These are phyloP conservation scores for Trichosurus vulpecula DNA, from an alignment of 2,797 vertebrate genomes.

Conservation along the genomic window DNA sequence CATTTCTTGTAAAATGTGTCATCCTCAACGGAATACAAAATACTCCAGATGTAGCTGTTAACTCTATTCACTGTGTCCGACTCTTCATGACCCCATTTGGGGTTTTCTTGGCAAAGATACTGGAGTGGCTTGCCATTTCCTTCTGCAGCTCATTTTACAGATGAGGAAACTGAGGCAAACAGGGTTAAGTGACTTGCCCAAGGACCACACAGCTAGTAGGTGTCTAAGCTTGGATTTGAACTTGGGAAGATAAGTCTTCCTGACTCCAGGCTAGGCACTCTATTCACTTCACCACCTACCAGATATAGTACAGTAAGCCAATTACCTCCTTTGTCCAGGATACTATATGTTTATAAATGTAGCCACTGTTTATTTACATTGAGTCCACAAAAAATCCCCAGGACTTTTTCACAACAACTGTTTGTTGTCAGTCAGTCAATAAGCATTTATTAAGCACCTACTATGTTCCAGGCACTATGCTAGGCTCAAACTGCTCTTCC, in stretches of 20 bases:
- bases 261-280: too few relatives aligned
- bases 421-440: neutral
- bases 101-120: too few relatives aligned
- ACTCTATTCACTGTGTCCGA: too few relatives aligned
- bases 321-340: conserved; percentile 43
- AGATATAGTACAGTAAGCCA: conserved; percentile 31
- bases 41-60: neutral
- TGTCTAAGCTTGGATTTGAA: too few relatives aligned
- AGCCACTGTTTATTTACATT: conserved; percentile 56
- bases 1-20: neutral
- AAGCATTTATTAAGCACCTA: neutral
- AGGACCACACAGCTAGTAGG: too few relatives aligned
- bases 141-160: too few relatives aligned
- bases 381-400: conserved; percentile 49
- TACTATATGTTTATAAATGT: conserved; percentile 48
- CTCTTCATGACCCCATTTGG: too few relatives aligned
- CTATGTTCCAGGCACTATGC: neutral
- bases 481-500: neutral
- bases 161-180: too few relatives aligned
- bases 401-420: conserved; percentile 13
- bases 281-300: neutral
- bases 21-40: neutral
- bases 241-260: too few relatives aligned
- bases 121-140: too few relatives aligned
- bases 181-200: too few relatives aligned